Percentiles rank a stretch among this genome's conserved stretches.
Conservation (phyloP, 2,113 vertebrate genomes). For the Channa argus region DNA sequence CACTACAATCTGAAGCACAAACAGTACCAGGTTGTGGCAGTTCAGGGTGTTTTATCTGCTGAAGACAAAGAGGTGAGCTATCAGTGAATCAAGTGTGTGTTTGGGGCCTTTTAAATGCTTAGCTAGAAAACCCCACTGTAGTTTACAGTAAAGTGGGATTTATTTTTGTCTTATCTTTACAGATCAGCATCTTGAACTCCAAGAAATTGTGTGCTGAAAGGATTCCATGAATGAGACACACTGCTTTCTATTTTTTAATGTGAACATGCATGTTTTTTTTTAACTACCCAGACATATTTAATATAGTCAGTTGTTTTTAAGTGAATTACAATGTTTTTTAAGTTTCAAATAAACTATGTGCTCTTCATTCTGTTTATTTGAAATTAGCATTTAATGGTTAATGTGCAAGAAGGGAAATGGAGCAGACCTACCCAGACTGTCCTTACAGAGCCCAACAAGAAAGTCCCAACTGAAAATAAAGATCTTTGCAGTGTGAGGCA, state of each 20-base stretch:
- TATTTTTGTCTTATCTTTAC: constrained; percentile 45
- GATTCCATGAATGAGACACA: constrained; percentile 85
- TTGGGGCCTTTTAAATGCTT: no score
- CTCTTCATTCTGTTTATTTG: not conserved
- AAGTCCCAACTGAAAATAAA: no score
- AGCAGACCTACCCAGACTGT: not conserved
- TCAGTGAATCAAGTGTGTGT: no score
- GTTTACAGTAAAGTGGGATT: no score
- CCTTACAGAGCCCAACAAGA: not conserved
- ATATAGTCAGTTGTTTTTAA: no score
- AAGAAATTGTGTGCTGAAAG: constrained; percentile 86
- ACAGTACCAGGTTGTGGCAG: constrained; percentile 92
- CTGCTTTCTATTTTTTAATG: constrained; percentile 1
- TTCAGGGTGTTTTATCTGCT: constrained; percentile 86
- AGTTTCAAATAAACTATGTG: constrained; percentile 24
- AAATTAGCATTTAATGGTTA: not conserved
- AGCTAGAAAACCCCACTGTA: no score
- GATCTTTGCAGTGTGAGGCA: no score
- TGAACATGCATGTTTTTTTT: not conserved
- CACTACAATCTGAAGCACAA: constrained; percentile 88
- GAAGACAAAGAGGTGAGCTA: constrained; percentile 88
- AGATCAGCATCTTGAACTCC: constrained; percentile 87
- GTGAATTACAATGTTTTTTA: not conserved
- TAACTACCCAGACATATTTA: not conserved
- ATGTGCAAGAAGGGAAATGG: not conserved